phyloP scores from a whole-genome alignment of 2,113 vertebrate species.

The Vulpes vulpes region DNA sequence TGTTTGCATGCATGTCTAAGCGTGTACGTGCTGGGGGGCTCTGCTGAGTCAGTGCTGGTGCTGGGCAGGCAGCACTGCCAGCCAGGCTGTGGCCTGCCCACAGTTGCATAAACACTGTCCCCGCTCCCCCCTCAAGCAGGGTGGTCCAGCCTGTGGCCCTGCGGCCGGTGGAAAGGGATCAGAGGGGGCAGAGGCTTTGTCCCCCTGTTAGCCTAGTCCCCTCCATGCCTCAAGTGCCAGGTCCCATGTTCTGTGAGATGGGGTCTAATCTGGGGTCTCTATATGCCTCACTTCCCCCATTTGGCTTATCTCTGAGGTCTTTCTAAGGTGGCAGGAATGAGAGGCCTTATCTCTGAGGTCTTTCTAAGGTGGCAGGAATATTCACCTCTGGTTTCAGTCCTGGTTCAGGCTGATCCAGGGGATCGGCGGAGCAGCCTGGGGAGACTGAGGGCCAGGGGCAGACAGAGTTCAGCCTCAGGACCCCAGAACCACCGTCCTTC shows the following conservation, averaged over 20 bases:
- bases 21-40: constrained; percentile 7
- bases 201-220: background rate
- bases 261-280: background rate
- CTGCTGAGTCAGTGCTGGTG: constrained; percentile 63
- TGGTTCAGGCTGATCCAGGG: background rate
- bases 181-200: background rate
- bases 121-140: constrained; percentile 72
- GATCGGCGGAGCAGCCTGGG: background rate
- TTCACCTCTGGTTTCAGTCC: background rate
- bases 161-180: background rate
- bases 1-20: background rate
- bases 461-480: background rate
- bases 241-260: background rate
- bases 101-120: constrained; percentile 77
- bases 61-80: constrained; percentile 47
- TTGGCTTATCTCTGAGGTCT: background rate
- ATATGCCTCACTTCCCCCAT: background rate
- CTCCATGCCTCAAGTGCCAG: background rate
- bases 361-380: background rate
- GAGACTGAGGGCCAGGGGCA: background rate
- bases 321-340: background rate
- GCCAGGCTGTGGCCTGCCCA: constrained; percentile 71
- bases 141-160: constrained; percentile 69
- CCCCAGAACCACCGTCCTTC: background rate
- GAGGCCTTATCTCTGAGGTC: background rate